These are phyloP conservation scores for Marronus borbonicus DNA, from an alignment of 2,888 invertebrate species.

Conservation along the genomic window DNA sequence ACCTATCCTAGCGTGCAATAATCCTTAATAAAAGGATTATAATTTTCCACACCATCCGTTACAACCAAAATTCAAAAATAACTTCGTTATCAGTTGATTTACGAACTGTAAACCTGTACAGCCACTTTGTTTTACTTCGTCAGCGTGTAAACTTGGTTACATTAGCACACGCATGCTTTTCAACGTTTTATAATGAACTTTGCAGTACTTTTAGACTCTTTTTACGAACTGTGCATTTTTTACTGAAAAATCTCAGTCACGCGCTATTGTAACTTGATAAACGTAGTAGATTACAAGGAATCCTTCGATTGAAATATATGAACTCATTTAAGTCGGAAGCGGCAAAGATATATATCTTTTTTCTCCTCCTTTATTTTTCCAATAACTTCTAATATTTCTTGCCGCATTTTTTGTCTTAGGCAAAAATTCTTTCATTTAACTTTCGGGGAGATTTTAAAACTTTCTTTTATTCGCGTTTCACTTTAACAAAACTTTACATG, in stretches of 20 bases:
- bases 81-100: slow-evolving; percentile 10
- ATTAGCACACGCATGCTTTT: slow-evolving; percentile 51
- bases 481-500: slow-evolving; percentile 20
- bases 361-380: neutral
- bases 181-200: neutral
- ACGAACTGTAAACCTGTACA: neutral
- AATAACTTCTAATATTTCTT: slow-evolving; percentile 20
- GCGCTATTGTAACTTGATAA: slow-evolving; percentile 54
- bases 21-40: no score
- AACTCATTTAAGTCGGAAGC: slow-evolving; percentile 49
- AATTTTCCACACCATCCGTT: no score
- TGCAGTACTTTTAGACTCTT: neutral
- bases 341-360: neutral
- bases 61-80: neutral
- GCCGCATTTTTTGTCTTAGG: neutral
- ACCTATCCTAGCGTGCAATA: no score
- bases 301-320: slow-evolving; percentile 57
- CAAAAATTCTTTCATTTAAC: slow-evolving; percentile 25
- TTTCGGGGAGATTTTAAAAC: neutral
- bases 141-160: slow-evolving; percentile 51
- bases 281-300: slow-evolving; percentile 54
- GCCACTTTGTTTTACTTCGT: neutral
- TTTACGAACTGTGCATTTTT: neutral
- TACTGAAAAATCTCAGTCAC: slow-evolving; percentile 49
- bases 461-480: slow-evolving; percentile 14